Conservation (phyloP, 2,113 vertebrate genomes). For the Megalops atlanticus region DNA sequence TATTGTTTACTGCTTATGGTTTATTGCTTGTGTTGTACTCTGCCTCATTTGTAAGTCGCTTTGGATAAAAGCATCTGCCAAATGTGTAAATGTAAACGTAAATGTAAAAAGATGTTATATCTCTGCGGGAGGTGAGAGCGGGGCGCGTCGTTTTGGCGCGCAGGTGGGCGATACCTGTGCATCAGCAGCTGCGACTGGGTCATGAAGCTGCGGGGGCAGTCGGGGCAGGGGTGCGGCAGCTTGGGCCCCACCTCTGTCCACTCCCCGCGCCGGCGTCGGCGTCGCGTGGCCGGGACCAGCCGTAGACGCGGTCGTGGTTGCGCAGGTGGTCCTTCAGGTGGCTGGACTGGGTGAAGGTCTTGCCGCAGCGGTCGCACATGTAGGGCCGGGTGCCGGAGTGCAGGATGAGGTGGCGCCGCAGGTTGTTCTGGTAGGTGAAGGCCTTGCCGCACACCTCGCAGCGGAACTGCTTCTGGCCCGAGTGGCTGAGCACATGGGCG, state of each 20-base stretch:
- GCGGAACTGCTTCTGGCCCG: slow-evolving; percentile 82
- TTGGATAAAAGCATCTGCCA: too few relatives aligned
- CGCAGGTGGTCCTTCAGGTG: slow-evolving; percentile 84
- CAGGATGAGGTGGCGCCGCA: slow-evolving; percentile 82
- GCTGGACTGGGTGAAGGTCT: slow-evolving; percentile 75
- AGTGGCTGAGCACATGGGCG: slow-evolving; percentile 86
- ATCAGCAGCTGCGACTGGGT: background rate
- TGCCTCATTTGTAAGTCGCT: too few relatives aligned
- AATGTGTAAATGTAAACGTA: too few relatives aligned
- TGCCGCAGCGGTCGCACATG: slow-evolving; percentile 75
- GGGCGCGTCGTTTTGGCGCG: too few relatives aligned
- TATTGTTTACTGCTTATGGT: too few relatives aligned
- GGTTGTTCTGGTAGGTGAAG: slow-evolving; percentile 85
- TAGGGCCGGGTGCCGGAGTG: slow-evolving; percentile 79
- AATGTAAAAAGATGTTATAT: too few relatives aligned
- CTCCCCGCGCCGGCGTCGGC: background rate
- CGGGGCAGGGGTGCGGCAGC: background rate
- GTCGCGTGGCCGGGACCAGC: background rate
- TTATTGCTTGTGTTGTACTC: too few relatives aligned
- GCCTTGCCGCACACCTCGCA: slow-evolving; percentile 84
- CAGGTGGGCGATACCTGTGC: background rate
- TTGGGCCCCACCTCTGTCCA: slow-evolving; percentile 4
- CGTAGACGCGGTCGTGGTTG: slow-evolving; percentile 60
- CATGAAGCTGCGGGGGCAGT: slow-evolving; percentile 10
- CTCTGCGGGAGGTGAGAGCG: too few relatives aligned